Evolutionary conservation across 1,140 invertebrate genomes (phyloP), one percentile per base, ranked within the genome.

Genomic region (Euglossa dilemma): DNA sequence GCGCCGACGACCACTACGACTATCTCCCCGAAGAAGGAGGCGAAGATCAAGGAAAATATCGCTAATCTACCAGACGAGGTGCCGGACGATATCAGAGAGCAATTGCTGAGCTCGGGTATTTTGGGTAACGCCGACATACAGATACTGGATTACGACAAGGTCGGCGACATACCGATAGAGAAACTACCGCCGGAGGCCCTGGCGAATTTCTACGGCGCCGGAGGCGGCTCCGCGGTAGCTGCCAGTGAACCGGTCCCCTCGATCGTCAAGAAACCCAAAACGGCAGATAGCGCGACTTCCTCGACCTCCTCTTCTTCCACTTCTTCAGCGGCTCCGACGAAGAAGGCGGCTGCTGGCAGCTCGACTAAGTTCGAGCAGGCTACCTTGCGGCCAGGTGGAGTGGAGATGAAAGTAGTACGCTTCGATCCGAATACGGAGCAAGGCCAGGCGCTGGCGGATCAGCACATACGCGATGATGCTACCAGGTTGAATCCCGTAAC

Each of bases 51-150:
- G 93, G 91, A 92, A 69, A 94, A 94, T 82, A 88, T 95, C 0
- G 94, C 95, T 0, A 95, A 97, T 91, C 93, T 98, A 43, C 97
- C 97, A 14, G 97, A 97, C 91, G 97, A 98, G 94, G 97, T 98
- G 12, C 97, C 97, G 3, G 97, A 98, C 76, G 97, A 98, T 91
- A 95, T 98, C 56, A 95, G 97, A 69, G 95, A 98, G 91, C 97
- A 98, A 90, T 94, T 98, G 0, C 90, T 98, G n/a, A 96, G 97
- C 63, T 98, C 97, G 0, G 97, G 97, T 59, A 98, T 98, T 84
- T 94, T 98, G 61, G 96, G 97, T 84, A 97, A 98, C 90, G 97
- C 97, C 45, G 97, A 98, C 89, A 98, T 98, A 76, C 97, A 97
- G 84, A 96, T 98, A 45, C 93, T 98, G 54, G 97, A 98, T 93